phyloP scores from a whole-genome alignment of 2,113 vertebrate genomes.

The Piaya cayana region DNA sequence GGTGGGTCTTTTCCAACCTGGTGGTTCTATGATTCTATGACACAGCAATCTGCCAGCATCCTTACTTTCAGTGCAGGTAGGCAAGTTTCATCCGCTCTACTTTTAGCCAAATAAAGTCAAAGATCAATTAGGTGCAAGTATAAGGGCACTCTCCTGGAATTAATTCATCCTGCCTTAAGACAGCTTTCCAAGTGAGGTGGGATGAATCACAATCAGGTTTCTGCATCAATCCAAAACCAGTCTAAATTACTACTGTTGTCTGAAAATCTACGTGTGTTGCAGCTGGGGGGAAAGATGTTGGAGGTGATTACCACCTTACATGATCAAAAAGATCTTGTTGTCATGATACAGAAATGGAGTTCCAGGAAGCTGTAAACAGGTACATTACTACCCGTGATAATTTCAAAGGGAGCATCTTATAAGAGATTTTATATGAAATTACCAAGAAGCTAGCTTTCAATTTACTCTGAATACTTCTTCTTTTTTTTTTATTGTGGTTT shows the following conservation, averaged over 20 bases:
- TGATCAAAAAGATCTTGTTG: background rate
- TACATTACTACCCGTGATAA: background rate
- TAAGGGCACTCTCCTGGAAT: background rate
- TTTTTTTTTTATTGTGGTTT: background rate
- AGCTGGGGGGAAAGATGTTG: background rate
- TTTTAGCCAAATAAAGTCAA: background rate
- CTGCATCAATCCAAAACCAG: background rate
- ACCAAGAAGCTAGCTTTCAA: background rate
- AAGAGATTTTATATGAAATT: background rate
- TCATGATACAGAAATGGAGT: background rate
- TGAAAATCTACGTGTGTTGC: background rate
- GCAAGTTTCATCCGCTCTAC: background rate
- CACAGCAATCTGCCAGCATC: background rate
- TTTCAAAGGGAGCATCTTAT: background rate
- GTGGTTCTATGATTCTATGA: no score
- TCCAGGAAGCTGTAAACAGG: background rate
- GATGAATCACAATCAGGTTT: background rate
- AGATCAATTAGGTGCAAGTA: background rate
- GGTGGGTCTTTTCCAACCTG: no score
- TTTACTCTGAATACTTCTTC: background rate
- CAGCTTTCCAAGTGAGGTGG: background rate
- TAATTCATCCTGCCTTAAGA: background rate
- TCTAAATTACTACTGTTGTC: background rate
- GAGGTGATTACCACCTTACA: rapidly evolving
- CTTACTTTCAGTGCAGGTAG: background rate